phyloP scores from a whole-genome alignment of 2,797 vertebrate genomes.

The Sorex maritimensis region DNA sequence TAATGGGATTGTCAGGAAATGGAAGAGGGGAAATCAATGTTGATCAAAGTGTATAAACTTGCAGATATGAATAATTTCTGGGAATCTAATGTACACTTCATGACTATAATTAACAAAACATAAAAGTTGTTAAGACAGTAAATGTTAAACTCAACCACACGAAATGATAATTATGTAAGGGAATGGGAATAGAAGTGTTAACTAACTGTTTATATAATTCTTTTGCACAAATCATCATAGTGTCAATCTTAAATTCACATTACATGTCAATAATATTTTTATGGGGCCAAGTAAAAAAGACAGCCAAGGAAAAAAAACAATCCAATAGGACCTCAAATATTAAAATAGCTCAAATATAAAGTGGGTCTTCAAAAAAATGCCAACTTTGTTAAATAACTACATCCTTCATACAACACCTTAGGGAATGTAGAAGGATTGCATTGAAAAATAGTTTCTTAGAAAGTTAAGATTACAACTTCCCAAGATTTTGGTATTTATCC shows the following conservation, averaged over 20 bases:
- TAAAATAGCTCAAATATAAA: slow-evolving; percentile 9
- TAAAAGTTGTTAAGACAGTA: not conserved
- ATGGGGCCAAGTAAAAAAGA: not conserved
- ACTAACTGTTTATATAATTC: not conserved
- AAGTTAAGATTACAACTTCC: not conserved
- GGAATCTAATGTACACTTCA: not conserved
- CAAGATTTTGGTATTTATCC: slow-evolving; percentile 44
- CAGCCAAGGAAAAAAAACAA: not conserved
- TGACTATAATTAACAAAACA: not conserved
- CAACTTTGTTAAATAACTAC: not conserved
- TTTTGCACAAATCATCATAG: not conserved
- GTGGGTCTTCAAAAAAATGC: not conserved
- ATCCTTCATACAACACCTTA: not conserved
- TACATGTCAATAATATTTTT: not conserved
- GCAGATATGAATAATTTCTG: not conserved
- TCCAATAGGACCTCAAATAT: slow-evolving; percentile 4
- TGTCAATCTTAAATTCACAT: not conserved
- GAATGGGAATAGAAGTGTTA: not conserved
- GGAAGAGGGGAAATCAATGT: not conserved
- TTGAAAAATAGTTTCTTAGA: slow-evolving; percentile 4
- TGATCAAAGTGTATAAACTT: not conserved
- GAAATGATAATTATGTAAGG: not conserved
- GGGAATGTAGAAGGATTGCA: not conserved
- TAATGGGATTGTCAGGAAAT: not conserved
- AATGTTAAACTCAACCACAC: not conserved